Evolutionary conservation across 2,888 invertebrate species (phyloP).

Genomic region (Rhorus exstirpatorius): DNA sequence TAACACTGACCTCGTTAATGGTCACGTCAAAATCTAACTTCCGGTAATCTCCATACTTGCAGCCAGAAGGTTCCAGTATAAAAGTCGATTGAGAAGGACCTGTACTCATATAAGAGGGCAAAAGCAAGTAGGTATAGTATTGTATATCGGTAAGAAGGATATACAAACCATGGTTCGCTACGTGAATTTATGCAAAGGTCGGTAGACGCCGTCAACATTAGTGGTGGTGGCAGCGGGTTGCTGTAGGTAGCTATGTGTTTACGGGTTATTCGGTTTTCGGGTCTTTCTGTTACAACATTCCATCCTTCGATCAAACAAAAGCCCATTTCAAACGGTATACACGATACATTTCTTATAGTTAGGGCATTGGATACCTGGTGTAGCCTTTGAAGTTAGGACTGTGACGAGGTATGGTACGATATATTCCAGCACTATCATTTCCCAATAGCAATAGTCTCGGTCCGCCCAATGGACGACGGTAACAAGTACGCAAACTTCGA

Average conservation of each 20-base stretch:
- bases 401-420: constrained; percentile 18
- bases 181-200: constrained; percentile 66
- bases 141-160: constrained; percentile 40
- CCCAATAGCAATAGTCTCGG: background rate
- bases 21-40: constrained; percentile 44
- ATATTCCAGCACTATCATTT: constrained; percentile 16
- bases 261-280: constrained; percentile 71
- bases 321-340: constrained; percentile 26
- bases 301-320: constrained; percentile 55
- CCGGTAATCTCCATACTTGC: background rate
- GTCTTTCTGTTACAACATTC: constrained; percentile 56
- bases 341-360: constrained; percentile 28
- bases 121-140: constrained; percentile 33
- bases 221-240: constrained; percentile 27
- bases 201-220: constrained; percentile 40
- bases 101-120: constrained; percentile 6
- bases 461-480: background rate
- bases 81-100: constrained; percentile 57
- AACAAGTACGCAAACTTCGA: background rate
- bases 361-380: background rate
- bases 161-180: constrained; percentile 65
- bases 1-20: constrained; percentile 62
- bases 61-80: constrained; percentile 13
- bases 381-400: constrained; percentile 7
- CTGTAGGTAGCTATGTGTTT: constrained; percentile 47